Base-by-base conservation (phyloP, 2,888 invertebrate genomes). In the Brenthis ino region DNA sequence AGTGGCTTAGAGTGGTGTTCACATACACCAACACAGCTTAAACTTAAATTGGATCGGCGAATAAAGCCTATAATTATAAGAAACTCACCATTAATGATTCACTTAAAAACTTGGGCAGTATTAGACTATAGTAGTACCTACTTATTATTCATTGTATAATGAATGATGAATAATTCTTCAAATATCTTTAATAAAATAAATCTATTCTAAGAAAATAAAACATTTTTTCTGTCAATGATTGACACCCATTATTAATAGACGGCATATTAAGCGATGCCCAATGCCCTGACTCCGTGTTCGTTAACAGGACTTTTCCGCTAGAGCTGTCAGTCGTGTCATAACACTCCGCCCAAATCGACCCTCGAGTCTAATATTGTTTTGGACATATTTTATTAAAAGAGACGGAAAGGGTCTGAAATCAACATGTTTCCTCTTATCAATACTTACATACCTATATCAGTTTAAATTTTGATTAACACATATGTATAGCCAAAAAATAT, bases 271-370 rank as follows among this genome's bases (percentile, higher is more conserved):
- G 28, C 28, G 28, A 48, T 48, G 47, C 58, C 50, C 64, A 64
- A 37, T 47, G 48, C 47, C 33, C 60, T 64, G 55, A 55, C 55
- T 64, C 60, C 28, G 57, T 51, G 37, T 43, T 43, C 53, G 68
- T 56, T 68, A 68, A 68, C 50, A 60, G 65, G 68, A 60, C 58
- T 68, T 65, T 65, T 68, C 89, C 91, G 89, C 82, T 79, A 80
- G 81, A 76, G 77, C 78, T 87, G 28, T 66, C 50, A 24, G 58
- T 63, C 65, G 64, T 77, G 91, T 91, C 91, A 91, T 82, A 92
- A 91, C 91, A 90, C 80, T 80, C 85, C 88, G 85, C 88, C 89
- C 86, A 76, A 60, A 47, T 60, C 33, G 60, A 66, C 66, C 58
- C 66, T 60, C 48, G 28, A 54, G 33, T 54, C 6, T 28, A 50